phyloP scores from a whole-genome alignment of 2,113 vertebrate species.

The Scatophagus argus region DNA sequence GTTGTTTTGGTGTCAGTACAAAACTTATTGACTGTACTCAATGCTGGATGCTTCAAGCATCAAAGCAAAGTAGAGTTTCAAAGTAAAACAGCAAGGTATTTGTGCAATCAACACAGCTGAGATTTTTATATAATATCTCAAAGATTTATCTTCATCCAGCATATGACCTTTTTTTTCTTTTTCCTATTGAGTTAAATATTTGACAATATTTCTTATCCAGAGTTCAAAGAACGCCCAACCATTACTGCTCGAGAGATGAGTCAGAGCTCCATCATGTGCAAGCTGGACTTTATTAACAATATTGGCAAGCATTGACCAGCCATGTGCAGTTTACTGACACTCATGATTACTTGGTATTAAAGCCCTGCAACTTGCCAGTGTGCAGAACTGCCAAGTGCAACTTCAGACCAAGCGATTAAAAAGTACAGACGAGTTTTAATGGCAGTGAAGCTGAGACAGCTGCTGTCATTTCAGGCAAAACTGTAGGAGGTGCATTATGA shows the following conservation, averaged over 20 bases:
- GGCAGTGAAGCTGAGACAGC: slow-evolving; percentile 11
- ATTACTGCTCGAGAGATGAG: background rate
- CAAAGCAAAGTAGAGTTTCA: background rate
- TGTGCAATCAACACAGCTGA: background rate
- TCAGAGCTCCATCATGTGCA: background rate
- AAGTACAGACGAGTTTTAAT: slow-evolving; percentile 24
- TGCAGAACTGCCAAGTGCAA: slow-evolving; percentile 27
- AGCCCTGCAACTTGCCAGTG: slow-evolving; percentile 5
- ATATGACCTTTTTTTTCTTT: slow-evolving; percentile 19
- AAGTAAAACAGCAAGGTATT: slow-evolving; percentile 10
- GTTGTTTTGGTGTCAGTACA: background rate
- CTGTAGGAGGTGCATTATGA: background rate
- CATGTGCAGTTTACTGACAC: background rate
- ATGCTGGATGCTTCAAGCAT: background rate
- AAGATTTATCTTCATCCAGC: background rate
- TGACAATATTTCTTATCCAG: background rate
- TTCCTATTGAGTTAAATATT: background rate
- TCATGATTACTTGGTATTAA: slow-evolving; percentile 24
- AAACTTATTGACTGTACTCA: background rate
- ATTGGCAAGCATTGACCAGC: slow-evolving; percentile 7
- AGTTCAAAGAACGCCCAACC: background rate
- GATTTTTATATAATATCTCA: slow-evolving; percentile 15
- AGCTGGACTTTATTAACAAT: background rate
- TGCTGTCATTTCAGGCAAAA: slow-evolving; percentile 15
- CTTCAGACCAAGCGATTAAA: slow-evolving; percentile 6